Evolutionary conservation across 2,888 invertebrate species (phyloP), one percentile per base, ranked within the genome.

Genomic region (Vesta saturnalis): DNA sequence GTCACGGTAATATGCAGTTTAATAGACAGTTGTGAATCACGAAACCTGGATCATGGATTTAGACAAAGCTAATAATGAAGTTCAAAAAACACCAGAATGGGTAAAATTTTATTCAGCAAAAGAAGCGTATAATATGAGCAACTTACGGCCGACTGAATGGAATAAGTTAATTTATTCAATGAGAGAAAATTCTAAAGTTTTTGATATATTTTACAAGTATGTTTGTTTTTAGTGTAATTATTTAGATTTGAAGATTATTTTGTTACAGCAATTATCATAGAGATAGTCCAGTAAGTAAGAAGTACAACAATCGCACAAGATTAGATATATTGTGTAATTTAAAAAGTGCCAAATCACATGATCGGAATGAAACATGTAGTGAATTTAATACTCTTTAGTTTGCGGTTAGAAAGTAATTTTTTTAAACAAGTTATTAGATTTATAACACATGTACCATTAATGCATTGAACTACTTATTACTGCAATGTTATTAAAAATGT

Each of bases 21-120:
- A 16, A 39, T 16, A 68, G 64, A 43, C 49, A 12, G 61, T 69
- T 14, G 12, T 87, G 46, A 89, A 91, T 77, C 89, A 90, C 64
- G 86, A 90, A 4, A 91, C 90, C 61, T 94, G 90, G 86, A 89
- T 89, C n/a, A 90, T 92, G 79, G 92, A 95, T 81, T 81, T 95
- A 30, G 91, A 91, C 0, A 86, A 87, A 78, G 92, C 94, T 0
- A 94, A 93, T 80, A 79, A 86, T 5, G 21, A 85, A 0, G 86
- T 88, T 0, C 77, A 86, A 1, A 75, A 83, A 22, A 81, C 85
- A n/a, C 92, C 94, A 0, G 83, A 85, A 8, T 94, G 94, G 94
- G 89, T 87, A 76, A 85, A 89, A 79, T 88, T 93, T n/a, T 95
- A 94, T 79, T 87, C 89, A 15, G 91, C 94, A 75, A 89, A 86